phyloP scores from a whole-genome alignment of 2,113 vertebrate species.

The Antennarius striatus region DNA sequence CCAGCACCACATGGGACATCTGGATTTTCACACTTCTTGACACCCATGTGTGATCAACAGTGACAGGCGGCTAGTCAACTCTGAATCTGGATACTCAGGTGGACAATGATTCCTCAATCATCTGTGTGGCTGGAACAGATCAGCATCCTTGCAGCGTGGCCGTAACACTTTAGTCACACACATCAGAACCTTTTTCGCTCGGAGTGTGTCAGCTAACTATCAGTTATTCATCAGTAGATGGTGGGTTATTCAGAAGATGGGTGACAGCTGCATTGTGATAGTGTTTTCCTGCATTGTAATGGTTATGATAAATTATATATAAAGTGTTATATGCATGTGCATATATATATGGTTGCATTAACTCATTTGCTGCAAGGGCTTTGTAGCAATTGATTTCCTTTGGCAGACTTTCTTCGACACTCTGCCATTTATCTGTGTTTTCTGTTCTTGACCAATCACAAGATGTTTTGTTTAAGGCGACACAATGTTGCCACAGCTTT shows the following conservation, averaged over 20 bases:
- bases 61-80: conserved; percentile 64
- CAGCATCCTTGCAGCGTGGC: conserved; percentile 29
- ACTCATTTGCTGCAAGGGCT: no score
- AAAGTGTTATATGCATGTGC: no score
- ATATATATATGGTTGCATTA: no score
- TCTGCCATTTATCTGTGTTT: no score
- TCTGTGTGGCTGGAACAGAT: conserved; percentile 70
- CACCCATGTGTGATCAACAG: conserved; percentile 65
- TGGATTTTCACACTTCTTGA: conserved; percentile 70
- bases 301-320: no score
- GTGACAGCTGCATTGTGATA: conserved; percentile 57
- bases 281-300: conserved; percentile 31
- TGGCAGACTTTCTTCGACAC: no score
- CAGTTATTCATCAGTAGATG: conserved; percentile 45
- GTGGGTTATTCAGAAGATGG: conserved; percentile 63
- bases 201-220: conserved; percentile 45
- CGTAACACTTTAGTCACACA: conserved; percentile 62
- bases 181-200: conserved; percentile 21
- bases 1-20: conserved; percentile 64
- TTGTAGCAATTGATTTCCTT: no score
- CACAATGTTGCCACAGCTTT: no score
- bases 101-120: conserved; percentile 73
- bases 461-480: no score
- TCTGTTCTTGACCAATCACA: no score
- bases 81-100: conserved; percentile 62